Base-by-base conservation (phyloP, 1,140 invertebrate genomes). In the Riptortus pedestris region DNA sequence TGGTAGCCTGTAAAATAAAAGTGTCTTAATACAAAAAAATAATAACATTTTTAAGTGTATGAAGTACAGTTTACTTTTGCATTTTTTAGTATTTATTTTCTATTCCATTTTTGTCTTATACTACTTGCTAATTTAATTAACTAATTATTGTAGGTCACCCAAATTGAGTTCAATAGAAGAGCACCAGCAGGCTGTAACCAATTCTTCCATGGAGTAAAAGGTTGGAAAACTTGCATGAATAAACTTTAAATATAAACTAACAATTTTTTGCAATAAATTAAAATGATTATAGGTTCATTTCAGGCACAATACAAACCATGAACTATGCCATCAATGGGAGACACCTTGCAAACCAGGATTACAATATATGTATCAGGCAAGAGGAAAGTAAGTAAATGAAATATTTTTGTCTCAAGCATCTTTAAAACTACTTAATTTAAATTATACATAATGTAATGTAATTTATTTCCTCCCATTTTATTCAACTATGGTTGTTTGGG, bases 271-370 rank as follows among this genome's bases (percentile, higher is more conserved):
- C 24, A 9, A 2, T 18, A 9, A 11, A 63, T 38, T 51, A n/a
- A 20, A 27, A 26, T 51, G 61, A 62, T 48, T 63, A 24, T 63
- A 31, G n/a, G 11, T 38, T 65, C 67, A 67, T 60, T 70, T 28
- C 64, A 78, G 81, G 85, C 24, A 79, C 79, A 1, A 76, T 88
- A 45, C 80, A 83, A 71, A 88, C 86, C 0, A 83, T 90, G 71
- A 91, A 91, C 72, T 90, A 83, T 70, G 82, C 87, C 0, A 82
- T 85, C 2, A 91, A 91, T 71, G 88, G 88, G 0, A 77, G 88
- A 2, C 86, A 88, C 67, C 73, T 91, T n/a, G 84, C 88, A 0
- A 77, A 83, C 66, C 87, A 88, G 68, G 83, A 89, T 70, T 89
- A 91, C 73, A 77, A 80, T 47, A 81, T 88, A n/a, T 91, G 88